Percentiles rank a stretch among this genome's conserved stretches.
phyloP scores from a whole-genome alignment of 1,140 invertebrate genomes.

The Pogonomyrmex californicus region DNA sequence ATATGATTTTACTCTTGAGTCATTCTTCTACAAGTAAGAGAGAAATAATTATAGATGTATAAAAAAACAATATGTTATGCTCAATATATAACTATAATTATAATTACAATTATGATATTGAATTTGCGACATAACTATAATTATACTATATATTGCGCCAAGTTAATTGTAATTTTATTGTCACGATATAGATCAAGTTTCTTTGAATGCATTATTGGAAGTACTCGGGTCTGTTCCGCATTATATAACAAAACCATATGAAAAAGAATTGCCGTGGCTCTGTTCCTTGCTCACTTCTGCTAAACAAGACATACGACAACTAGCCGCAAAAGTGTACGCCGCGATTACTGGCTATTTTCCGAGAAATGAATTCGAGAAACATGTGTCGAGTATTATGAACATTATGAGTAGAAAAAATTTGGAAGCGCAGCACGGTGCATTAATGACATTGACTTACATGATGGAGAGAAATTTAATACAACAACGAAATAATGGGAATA shows the following conservation, averaged over 20 bases:
- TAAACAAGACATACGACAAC: constrained; percentile 92
- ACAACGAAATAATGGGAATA: constrained; percentile 80
- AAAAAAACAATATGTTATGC: not conserved
- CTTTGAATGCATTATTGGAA: constrained; percentile 92
- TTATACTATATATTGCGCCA: not conserved
- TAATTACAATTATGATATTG: not conserved
- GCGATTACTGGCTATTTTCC: constrained; percentile 88
- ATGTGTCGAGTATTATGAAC: constrained; percentile 87
- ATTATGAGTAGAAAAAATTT: constrained; percentile 88
- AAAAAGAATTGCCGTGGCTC: constrained; percentile 89
- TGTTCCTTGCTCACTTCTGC: constrained; percentile 90
- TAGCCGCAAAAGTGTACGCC: constrained; percentile 90
- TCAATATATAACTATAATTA: not conserved
- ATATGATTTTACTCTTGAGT: constrained; percentile 89
- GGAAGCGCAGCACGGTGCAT: constrained; percentile 92
- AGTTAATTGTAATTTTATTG: constrained; percentile 19
- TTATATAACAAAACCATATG: constrained; percentile 88
- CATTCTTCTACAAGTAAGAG: constrained; percentile 88
- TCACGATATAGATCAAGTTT: constrained; percentile 86
- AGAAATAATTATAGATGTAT: not conserved
- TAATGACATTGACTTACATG: constrained; percentile 90
- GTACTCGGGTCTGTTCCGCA: constrained; percentile 90
- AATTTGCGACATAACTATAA: not conserved
- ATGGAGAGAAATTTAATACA: constrained; percentile 89
- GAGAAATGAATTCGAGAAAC: constrained; percentile 87